Base-by-base conservation (phyloP, 2,113 vertebrate species). In the Scophthalmus maximus region DNA sequence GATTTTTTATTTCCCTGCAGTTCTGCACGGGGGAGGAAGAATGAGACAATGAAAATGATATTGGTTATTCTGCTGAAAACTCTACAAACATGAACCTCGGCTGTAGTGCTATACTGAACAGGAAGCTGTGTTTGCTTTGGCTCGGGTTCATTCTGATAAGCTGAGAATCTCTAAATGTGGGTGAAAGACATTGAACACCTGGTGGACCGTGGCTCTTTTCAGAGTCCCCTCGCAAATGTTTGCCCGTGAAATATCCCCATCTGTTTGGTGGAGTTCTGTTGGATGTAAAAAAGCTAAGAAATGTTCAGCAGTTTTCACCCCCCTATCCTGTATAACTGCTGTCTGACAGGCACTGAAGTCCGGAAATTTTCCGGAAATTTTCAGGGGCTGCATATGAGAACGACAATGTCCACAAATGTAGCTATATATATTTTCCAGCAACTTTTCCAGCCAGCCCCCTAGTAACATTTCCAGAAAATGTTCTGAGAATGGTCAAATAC, bases 41-140 rank as follows among this genome's bases (percentile, higher is more conserved):
- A 38, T 18, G 10, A 81, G 72, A 79, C 57, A 50, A 64, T 60
- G 0, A 64, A 51, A 67, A 47, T 10, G 26, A 52, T 65, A n/a
- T n/a, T n/a, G 46, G n/a, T 72, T 65, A 42, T 72, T 80, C 34
- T 40, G 34, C 42, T 49, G 71, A 66, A 27, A 77, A 6, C 57
- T 75, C 32, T 6, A 20, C 26, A 65, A 26, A 76, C 29, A 53
- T 57, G 38, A 63, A 29, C 62, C 18, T 57, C 46, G 38, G 32
- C 65, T 74, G 18, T 65, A 56, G 58, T 46, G 57, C 46, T 46
- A n/a, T 6, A 22, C 62, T 49, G 34, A 71, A 69, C 30, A 52
- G 65, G 51, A 55, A 64, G 15, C 26, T 68, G 23, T 74, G 59
- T 70, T 78, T 68, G 51, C 53, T 32, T 66, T 73, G 59, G 30